Conservation (phyloP, 2,113 vertebrate species). For the Aphelocoma coerulescens region DNA sequence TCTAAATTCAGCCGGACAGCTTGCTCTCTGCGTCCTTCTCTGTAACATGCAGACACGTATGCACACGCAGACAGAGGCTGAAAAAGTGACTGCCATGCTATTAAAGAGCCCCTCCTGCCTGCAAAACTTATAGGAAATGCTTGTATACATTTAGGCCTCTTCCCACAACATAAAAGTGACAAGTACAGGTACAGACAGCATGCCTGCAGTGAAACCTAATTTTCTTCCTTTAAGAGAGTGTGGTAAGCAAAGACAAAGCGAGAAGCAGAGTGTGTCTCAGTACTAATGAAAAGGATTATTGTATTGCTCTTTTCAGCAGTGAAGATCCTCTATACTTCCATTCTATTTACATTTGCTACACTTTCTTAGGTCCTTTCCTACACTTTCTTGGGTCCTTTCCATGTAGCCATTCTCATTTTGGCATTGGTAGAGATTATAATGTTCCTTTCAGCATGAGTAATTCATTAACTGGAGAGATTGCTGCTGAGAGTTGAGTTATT, state of each 20-base stretch:
- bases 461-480: background rate
- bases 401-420: background rate
- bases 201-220: background rate
- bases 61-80: background rate
- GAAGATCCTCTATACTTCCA: background rate
- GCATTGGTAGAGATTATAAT: background rate
- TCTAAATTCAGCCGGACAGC: constrained; percentile 73
- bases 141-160: background rate
- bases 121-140: background rate
- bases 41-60: background rate
- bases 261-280: background rate
- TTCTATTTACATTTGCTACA: background rate
- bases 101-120: background rate
- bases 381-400: background rate
- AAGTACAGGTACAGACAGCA: background rate
- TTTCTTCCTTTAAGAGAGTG: background rate
- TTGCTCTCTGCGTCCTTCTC: background rate
- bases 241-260: background rate
- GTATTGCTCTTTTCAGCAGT: background rate
- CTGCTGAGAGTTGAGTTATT: background rate
- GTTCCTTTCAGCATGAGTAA: background rate
- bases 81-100: background rate
- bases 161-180: background rate
- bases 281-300: background rate
- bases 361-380: background rate